Evolutionary conservation across 2,888 invertebrate species (phyloP).

Genomic region (Catocala fraxini): DNA sequence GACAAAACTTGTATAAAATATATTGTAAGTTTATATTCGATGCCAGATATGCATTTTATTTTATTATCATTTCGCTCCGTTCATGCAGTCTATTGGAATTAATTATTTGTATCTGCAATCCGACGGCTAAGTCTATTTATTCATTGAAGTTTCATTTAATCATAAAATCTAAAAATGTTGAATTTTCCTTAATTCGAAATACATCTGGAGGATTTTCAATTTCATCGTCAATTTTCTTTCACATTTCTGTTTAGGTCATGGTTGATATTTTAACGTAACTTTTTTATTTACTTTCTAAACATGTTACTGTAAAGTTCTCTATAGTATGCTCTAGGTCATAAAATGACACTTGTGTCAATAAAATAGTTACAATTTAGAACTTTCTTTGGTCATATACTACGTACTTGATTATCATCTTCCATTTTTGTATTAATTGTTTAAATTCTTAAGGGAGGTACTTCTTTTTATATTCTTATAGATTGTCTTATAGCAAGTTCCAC

Average conservation of each 20-base stretch:
- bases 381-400: not conserved
- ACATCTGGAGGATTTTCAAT: conserved; percentile 12
- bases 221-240: not conserved
- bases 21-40: conserved; percentile 70
- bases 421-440: not conserved
- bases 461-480: not conserved
- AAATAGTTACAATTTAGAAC: conserved; percentile 25
- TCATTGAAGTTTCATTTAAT: conserved; percentile 6
- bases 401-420: not conserved
- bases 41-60: conserved; percentile 80
- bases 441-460: not conserved
- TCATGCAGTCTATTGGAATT: conserved; percentile 40
- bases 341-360: conserved; percentile 17
- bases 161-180: conserved; percentile 7
- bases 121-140: not conserved
- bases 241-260: not conserved
- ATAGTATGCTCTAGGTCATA: conserved; percentile 15
- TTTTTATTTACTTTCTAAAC: conserved; percentile 15
- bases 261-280: conserved; percentile 16
- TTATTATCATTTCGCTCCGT: conserved; percentile 38
- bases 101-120: conserved; percentile 24
- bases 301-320: conserved; percentile 15
- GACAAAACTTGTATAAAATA: conserved; percentile 59
- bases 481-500: not conserved
- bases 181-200: conserved; percentile 9